Evolutionary conservation across 2,888 invertebrate genomes (phyloP).

Genomic region (Branchipolynoe longqiensis): DNA sequence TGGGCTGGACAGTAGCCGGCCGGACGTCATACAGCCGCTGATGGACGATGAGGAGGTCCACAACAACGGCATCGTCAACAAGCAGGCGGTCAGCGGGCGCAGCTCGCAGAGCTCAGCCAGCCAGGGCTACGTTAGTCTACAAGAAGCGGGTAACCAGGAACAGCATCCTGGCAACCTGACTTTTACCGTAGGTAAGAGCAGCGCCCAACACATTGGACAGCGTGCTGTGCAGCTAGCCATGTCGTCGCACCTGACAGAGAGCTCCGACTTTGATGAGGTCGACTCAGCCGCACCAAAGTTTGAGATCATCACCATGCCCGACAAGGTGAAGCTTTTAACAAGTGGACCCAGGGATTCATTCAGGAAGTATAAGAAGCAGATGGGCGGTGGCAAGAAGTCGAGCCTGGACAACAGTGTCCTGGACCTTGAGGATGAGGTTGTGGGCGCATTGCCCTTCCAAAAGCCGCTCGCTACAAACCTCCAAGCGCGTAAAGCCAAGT

Average conservation of each 20-base stretch:
- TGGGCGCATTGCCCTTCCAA: no score
- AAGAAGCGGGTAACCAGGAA: background rate
- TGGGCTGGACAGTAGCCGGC: background rate
- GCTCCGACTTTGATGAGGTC: conserved; percentile 47
- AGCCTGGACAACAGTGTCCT: background rate
- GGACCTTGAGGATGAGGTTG: background rate
- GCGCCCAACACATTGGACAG: background rate
- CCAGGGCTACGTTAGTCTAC: background rate
- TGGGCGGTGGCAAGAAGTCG: conserved; percentile 6
- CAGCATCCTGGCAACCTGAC: background rate
- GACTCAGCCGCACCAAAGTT: background rate
- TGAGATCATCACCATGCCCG: conserved; percentile 13
- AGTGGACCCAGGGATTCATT: conserved; percentile 39
- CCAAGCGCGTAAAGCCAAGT: background rate
- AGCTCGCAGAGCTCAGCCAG: background rate
- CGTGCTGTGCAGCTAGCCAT: background rate
- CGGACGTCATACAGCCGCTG: background rate
- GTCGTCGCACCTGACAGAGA: conserved; percentile 33
- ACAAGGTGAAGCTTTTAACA: background rate
- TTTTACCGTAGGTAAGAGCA: background rate
- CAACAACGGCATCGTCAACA: background rate
- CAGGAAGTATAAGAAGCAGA: conserved; percentile 37
- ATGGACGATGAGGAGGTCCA: background rate
- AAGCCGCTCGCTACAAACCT: background rate
- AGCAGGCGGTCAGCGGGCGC: background rate